phyloP scores from a whole-genome alignment of 2,888 invertebrate species.

The Sarcophaga subvicina region DNA sequence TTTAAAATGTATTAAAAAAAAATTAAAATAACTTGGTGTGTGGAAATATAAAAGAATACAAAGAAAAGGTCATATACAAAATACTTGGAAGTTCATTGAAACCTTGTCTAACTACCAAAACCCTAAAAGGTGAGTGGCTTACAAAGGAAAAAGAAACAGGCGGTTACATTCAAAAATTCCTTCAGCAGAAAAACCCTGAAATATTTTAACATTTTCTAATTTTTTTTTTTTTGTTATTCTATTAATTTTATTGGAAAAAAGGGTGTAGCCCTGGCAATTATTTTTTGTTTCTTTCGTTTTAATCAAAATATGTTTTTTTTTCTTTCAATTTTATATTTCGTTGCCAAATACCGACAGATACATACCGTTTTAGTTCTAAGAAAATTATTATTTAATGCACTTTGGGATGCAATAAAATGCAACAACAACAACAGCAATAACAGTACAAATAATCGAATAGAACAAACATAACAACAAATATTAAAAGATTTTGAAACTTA shows the following conservation, averaged over 20 bases:
- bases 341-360: slow-evolving; percentile 4
- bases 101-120: slow-evolving; percentile 19
- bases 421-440: not conserved
- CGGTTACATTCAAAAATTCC: not conserved
- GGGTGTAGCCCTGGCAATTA: slow-evolving; percentile 18
- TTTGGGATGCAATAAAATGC: not conserved
- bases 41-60: not conserved
- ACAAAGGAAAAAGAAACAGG: not conserved
- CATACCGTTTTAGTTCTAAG: not conserved
- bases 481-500: not conserved
- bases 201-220: not conserved
- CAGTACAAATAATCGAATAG: not conserved
- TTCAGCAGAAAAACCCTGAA: not conserved
- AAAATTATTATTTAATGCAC: not conserved
- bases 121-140: slow-evolving; percentile 40
- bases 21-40: not conserved
- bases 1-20: not conserved
- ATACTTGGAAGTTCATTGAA: slow-evolving; percentile 22
- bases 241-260: slow-evolving; percentile 10
- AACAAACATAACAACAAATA: not conserved
- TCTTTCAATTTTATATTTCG: not conserved
- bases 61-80: not conserved
- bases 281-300: not conserved
- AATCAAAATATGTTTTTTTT: not conserved
- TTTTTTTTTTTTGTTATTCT: not conserved